Base-by-base conservation (phyloP, 2,888 invertebrate species). In the Trisateles emortualis region DNA sequence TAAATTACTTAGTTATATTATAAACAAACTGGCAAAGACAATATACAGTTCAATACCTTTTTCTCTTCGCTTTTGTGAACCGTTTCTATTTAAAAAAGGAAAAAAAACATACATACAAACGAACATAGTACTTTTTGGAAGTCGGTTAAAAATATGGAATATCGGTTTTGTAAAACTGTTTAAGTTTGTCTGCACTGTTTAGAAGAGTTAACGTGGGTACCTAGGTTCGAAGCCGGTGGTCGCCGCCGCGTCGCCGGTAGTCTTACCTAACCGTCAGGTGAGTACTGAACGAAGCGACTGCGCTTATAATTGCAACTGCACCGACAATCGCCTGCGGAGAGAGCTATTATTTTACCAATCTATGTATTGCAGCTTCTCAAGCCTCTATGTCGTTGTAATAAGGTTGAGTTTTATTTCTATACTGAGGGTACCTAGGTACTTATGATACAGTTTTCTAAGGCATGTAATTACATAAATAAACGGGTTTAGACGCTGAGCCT, bases 391-490 rank as follows among this genome's bases (percentile, higher is more conserved):
- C n/a, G n/a, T 38, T 0, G 14, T 0, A 8, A 38, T 50, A 58
- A 8, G 13, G 47, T 50, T 4, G 16, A n/a, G 16, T 43, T 29
- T 63, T 2, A 14, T 5, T 22, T 42, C 16, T 4, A 10, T 1
- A 1, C 3, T n/a, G 10, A 3, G 24, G 11, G 39, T 9, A 55
- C 39, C 35, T 42, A 30, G 11, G 39, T 9, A 55, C 39, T 38
- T 42, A 30, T 47, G 52, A 40, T 24, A 30, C 50, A 50, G 50
- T 62, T 68, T 65, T 58, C 54, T 47, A 57, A 52, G 65, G 55
- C 54, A 62, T 75, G 56, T 70, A 77, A 77, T 77, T 77, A 75
- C 66, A 68, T 73, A 69, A 72, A 74, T 73, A 77, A 70, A 77
- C 70, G 70, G 68, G 60, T 55, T 52, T 39, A 47, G 59, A 57